phyloP scores from a whole-genome alignment of 2,797 vertebrate species.

The Syndactyla subalaris region DNA sequence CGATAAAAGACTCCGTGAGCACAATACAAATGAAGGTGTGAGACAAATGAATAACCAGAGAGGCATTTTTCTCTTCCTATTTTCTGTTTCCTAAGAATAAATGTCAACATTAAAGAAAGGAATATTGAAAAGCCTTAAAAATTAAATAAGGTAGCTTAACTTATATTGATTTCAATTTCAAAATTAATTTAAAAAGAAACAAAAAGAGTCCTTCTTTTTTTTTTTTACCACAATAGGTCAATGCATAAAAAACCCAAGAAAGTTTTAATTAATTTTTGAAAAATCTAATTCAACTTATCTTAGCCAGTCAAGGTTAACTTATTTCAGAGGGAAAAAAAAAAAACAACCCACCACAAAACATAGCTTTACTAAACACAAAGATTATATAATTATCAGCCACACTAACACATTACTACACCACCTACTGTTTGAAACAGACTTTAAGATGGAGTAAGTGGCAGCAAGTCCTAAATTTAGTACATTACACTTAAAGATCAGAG shows the following conservation, averaged over 20 bases:
- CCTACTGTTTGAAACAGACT: neutral
- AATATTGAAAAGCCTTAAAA: neutral
- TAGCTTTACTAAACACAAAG: neutral
- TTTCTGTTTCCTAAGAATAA: neutral
- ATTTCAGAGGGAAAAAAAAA: neutral
- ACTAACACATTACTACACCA: neutral
- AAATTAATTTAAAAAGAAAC: neutral
- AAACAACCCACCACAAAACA: neutral
- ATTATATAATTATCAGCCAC: neutral
- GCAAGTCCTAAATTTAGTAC: neutral
- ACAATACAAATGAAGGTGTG: neutral
- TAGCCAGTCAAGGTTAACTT: neutral
- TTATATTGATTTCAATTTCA: neutral
- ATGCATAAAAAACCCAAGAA: neutral
- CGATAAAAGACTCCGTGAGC: neutral
- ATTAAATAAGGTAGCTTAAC: neutral
- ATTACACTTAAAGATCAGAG: neutral
- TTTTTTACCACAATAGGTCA: neutral
- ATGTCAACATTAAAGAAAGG: neutral
- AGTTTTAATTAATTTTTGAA: neutral
- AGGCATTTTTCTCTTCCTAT: neutral
- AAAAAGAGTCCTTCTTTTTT: neutral
- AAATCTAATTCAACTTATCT: neutral
- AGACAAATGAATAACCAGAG: neutral
- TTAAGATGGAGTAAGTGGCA: neutral